Evolutionary conservation across 2,797 vertebrate species (phyloP).

Genomic region (Helicolenus hilgendorfi): DNA sequence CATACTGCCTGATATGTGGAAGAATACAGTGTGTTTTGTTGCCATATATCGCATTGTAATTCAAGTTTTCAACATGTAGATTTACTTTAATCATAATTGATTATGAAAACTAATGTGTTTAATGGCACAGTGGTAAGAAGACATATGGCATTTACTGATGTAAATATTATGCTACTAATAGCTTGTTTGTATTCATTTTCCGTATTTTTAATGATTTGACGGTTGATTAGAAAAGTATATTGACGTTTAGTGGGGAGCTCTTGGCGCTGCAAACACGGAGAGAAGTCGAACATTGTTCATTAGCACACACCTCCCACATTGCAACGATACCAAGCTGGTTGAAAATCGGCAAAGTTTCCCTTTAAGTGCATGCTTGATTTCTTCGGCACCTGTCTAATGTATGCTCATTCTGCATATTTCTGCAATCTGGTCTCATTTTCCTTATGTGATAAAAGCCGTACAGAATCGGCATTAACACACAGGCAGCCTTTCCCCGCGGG

Average conservation of each 20-base stretch:
- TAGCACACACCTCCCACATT: not conserved
- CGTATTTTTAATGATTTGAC: not conserved
- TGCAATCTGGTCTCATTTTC: conserved; percentile 42
- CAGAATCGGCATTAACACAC: conserved; percentile 54
- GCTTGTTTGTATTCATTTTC: not conserved
- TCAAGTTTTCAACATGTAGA: too few relatives aligned
- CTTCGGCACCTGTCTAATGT: conserved; percentile 41
- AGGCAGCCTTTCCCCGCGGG: conserved; percentile 27
- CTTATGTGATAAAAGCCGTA: conserved; percentile 48
- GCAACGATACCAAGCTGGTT: not conserved
- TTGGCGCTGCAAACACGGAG: not conserved
- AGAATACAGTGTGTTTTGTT: not conserved
- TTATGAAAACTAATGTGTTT: rapidly evolving
- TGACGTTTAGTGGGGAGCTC: not conserved
- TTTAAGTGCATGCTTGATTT: conserved; percentile 53
- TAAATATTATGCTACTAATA: not conserved
- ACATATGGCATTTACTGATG: not conserved
- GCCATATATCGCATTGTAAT: too few relatives aligned
- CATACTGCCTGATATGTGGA: not conserved
- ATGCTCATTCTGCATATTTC: conserved; percentile 41
- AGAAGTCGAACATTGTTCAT: not conserved
- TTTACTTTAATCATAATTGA: too few relatives aligned
- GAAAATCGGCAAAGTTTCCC: not conserved
- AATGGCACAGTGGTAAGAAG: not conserved
- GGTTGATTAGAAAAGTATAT: conserved; percentile 23